Percentiles rank a stretch among this genome's conserved stretches.
These are phyloP conservation scores for Chalcosyrphus nemorum DNA, from an alignment of 2,888 invertebrate species.

Conservation along the genomic window DNA sequence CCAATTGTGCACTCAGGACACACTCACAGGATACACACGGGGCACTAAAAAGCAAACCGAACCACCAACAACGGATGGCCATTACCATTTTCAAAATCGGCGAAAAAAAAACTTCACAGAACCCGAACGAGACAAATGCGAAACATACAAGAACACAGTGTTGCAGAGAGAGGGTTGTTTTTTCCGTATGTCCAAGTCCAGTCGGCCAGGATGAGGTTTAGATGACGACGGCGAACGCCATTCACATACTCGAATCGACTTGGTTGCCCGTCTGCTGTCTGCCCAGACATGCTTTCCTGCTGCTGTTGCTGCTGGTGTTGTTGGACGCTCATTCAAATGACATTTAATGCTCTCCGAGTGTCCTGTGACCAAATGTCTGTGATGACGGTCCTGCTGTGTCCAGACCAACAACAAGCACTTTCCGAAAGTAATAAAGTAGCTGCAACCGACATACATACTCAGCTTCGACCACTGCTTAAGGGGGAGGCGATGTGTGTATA, in stretches of 20 bases:
- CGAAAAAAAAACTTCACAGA: slow-evolving; percentile 34
- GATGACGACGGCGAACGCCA: slow-evolving; percentile 15
- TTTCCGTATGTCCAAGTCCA: slow-evolving; percentile 12
- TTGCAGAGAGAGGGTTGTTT: slow-evolving; percentile 11
- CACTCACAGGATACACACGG: slow-evolving; percentile 64
- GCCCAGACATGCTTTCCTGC: slow-evolving; percentile 33
- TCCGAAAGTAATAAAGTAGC: slow-evolving; percentile 72
- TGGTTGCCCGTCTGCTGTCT: not conserved
- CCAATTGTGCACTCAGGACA: slow-evolving; percentile 72
- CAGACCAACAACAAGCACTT: slow-evolving; percentile 63
- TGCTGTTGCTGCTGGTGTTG: not conserved
- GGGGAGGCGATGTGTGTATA: slow-evolving; percentile 45
- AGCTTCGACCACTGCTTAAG: slow-evolving; percentile 5
- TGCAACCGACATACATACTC: slow-evolving; percentile 44
- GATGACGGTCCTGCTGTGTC: slow-evolving; percentile 59
- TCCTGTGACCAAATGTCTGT: slow-evolving; percentile 70
- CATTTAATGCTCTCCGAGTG: slow-evolving; percentile 70
- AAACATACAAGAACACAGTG: slow-evolving; percentile 7
- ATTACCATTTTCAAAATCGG: slow-evolving; percentile 68
- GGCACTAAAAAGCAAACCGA: slow-evolving; percentile 68
- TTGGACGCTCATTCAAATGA: slow-evolving; percentile 65
- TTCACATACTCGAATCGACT: not conserved
- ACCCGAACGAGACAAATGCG: slow-evolving; percentile 10
- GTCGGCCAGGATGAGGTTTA: not conserved
- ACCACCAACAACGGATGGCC: slow-evolving; percentile 68